Percentiles rank a stretch among this genome's conserved stretches.
Evolutionary conservation across 2,113 vertebrate genomes (phyloP).

Genomic region (Vicugna pacos): DNA sequence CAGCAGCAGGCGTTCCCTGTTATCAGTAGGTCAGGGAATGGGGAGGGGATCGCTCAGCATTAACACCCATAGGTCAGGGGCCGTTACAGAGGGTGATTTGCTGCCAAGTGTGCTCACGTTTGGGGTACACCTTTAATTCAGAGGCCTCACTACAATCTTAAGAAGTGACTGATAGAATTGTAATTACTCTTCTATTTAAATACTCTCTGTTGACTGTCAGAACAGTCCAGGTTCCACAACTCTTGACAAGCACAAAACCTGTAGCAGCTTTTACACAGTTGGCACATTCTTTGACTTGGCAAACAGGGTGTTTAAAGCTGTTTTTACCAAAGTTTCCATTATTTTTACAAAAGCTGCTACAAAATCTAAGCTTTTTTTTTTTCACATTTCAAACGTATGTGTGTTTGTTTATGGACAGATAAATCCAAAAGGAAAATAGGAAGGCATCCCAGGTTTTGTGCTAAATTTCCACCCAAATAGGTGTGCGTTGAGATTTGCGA

Average conservation of each 20-base stretch:
- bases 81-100: neutral
- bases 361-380: constrained; percentile 43
- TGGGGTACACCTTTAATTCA: neutral
- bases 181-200: constrained; percentile 67
- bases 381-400: constrained; percentile 67
- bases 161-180: constrained; percentile 2
- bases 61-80: neutral
- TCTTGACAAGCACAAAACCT: constrained; percentile 61
- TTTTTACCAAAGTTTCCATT: constrained; percentile 70
- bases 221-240: constrained; percentile 66
- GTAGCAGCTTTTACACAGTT: constrained; percentile 71
- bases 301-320: constrained; percentile 74
- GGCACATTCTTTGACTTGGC: constrained; percentile 60
- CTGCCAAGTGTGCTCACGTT: neutral
- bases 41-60: neutral
- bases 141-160: neutral
- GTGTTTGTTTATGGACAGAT: constrained; percentile 74
- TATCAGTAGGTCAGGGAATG: neutral
- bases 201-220: constrained; percentile 72
- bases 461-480: constrained; percentile 57
- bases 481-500: neutral
- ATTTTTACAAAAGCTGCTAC: constrained; percentile 72
- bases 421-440: constrained; percentile 70
- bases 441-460: constrained; percentile 69
- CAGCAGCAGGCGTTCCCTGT: neutral